phyloP scores from a whole-genome alignment of 1,140 invertebrate species.

The Andricus grossulariae region DNA sequence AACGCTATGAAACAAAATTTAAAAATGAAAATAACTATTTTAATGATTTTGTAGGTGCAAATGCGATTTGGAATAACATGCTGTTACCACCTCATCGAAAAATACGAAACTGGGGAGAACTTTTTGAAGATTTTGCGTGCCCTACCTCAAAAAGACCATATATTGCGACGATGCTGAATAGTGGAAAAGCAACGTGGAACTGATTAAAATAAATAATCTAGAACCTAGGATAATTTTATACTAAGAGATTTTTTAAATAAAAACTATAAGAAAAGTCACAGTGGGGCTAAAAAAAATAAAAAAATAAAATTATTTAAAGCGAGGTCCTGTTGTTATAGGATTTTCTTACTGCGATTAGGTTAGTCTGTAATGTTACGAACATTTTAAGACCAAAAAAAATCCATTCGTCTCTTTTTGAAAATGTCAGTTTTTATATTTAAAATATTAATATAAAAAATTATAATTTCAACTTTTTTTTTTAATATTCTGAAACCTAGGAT shows the following conservation, averaged over 20 bases:
- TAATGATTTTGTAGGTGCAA: constrained; percentile 71
- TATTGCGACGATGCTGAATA: constrained; percentile 65
- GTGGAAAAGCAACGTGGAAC: not conserved
- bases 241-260: not conserved
- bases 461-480: too few relatives aligned
- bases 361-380: too few relatives aligned
- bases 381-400: too few relatives aligned
- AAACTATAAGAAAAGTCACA: not conserved
- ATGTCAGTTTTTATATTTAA: too few relatives aligned
- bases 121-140: constrained; percentile 62
- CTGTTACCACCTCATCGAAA: constrained; percentile 75
- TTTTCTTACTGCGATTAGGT: too few relatives aligned
- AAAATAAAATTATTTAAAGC: too few relatives aligned
- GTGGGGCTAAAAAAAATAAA: too few relatives aligned
- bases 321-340: too few relatives aligned
- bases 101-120: constrained; percentile 54
- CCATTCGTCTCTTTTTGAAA: too few relatives aligned
- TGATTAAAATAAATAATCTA: not conserved
- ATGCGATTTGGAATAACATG: constrained; percentile 80
- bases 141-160: constrained; percentile 68
- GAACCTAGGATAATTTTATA: constrained; percentile 2
- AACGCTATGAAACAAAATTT: too few relatives aligned
- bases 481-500: too few relatives aligned
- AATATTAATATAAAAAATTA: too few relatives aligned
- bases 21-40: constrained; percentile 24